phyloP scores from a whole-genome alignment of 2,797 vertebrate species.

The Melanotaenia parkinsoni region DNA sequence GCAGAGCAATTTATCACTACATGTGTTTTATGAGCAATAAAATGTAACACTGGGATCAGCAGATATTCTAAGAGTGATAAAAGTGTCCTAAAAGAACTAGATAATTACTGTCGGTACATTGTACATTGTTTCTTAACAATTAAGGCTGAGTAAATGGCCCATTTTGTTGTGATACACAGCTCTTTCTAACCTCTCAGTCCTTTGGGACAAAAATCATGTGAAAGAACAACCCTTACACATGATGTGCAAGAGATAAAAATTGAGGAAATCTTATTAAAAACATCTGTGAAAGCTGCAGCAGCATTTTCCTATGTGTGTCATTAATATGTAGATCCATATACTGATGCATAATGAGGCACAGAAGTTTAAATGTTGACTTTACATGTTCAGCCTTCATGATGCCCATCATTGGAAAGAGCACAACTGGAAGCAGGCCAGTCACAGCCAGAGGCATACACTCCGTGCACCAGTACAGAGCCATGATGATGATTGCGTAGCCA shows the following conservation, averaged over 20 bases:
- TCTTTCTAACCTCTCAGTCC: neutral
- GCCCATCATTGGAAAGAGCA: conserved; percentile 94
- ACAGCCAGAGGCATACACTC: conserved; percentile 92
- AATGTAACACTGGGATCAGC: conserved; percentile 11
- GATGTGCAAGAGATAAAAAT: too few species aligned
- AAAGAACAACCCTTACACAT: neutral
- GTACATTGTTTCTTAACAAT: neutral
- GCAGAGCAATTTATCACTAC: neutral
- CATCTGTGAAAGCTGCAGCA: neutral
- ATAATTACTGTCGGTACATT: neutral
- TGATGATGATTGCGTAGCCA: conserved; percentile 89
- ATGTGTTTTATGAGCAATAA: conserved; percentile 41
- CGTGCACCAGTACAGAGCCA: conserved; percentile 94
- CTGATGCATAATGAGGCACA: neutral
- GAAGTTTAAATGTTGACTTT: conserved; percentile 14
- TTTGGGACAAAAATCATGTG: neutral
- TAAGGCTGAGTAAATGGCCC: neutral
- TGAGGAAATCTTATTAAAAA: neutral
- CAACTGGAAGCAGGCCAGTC: conserved; percentile 89
- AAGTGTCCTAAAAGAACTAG: neutral
- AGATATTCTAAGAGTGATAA: conserved; percentile 5
- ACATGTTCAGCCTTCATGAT: conserved; percentile 86
- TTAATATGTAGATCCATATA: neutral
- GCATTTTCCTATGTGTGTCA: neutral
- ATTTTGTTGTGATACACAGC: neutral